A percentile compares a stretch with the other conserved stretches of the same genome.
phyloP scores from a whole-genome alignment of 2,888 invertebrate genomes.

The Drosophila formosana region DNA sequence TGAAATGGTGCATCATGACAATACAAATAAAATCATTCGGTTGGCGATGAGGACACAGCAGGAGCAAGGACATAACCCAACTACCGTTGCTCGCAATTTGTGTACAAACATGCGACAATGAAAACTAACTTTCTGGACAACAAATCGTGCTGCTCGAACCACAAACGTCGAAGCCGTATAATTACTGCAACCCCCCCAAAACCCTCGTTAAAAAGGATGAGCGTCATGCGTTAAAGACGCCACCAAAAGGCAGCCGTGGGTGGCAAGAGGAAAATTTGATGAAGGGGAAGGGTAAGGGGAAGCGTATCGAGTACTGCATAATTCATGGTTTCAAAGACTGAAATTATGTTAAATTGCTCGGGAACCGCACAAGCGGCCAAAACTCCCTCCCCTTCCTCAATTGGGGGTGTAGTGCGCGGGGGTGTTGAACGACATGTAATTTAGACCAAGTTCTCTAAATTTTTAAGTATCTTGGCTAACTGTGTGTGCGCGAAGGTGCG shows the following conservation, averaged over 20 bases:
- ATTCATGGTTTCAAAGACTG: conserved; percentile 65
- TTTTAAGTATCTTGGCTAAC: conserved; percentile 49
- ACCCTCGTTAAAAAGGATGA: conserved; percentile 49
- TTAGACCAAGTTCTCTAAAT: conserved; percentile 63
- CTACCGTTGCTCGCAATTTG: conserved; percentile 53
- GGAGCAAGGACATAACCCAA: neutral
- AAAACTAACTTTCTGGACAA: conserved; percentile 75
- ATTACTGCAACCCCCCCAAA: conserved; percentile 35
- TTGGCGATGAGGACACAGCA: conserved; percentile 9
- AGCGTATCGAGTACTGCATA: conserved; percentile 53
- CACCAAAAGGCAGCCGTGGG: neutral
- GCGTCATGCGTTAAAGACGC: conserved; percentile 72
- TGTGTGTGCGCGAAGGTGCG: conserved; percentile 61
- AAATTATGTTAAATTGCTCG: conserved; percentile 71
- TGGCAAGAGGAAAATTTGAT: too few relatives aligned
- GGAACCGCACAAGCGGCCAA: conserved; percentile 63
- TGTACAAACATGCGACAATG: conserved; percentile 80
- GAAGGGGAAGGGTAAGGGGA: neutral
- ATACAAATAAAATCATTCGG: conserved; percentile 69
- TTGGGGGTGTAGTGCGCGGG: conserved; percentile 22
- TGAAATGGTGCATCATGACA: conserved; percentile 25
- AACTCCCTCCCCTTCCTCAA: neutral
- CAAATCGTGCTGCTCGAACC: conserved; percentile 63
- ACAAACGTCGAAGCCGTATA: conserved; percentile 34
- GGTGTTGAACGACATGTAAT: conserved; percentile 74